A percentile compares a stretch with the other conserved stretches of the same genome.
phyloP scores from a whole-genome alignment of 2,888 invertebrate genomes.

The Beris morrisii region DNA sequence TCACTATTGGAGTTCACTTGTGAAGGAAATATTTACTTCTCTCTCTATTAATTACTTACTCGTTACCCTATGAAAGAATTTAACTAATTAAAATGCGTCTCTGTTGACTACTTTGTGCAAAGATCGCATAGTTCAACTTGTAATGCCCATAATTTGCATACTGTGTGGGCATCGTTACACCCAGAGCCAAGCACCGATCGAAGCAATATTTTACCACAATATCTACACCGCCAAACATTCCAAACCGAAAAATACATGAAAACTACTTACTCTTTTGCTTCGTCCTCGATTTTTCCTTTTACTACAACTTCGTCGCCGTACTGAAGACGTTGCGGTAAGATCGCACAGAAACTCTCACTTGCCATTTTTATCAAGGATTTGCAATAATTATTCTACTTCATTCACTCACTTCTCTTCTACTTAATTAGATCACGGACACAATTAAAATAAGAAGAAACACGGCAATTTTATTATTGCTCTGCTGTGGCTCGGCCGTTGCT shows the following conservation, averaged over 20 bases:
- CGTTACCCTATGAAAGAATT: no score
- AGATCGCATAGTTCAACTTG: no score
- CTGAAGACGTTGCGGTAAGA: slow-evolving; percentile 46
- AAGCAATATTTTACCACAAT: no score
- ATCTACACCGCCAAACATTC: no score
- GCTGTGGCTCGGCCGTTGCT: slow-evolving; percentile 26
- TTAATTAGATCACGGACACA: slow-evolving; percentile 8
- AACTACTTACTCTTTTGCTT: slow-evolving; percentile 50
- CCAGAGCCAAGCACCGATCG: no score
- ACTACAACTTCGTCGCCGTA: slow-evolving; percentile 47
- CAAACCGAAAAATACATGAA: neutral
- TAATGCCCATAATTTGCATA: no score
- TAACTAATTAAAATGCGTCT: no score
- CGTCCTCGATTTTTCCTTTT: slow-evolving; percentile 46
- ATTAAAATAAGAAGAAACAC: neutral
- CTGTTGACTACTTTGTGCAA: no score
- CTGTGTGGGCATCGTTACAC: no score
- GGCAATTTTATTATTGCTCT: neutral
- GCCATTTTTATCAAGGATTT: slow-evolving; percentile 2
- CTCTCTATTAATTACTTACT: no score
- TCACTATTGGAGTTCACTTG: no score
- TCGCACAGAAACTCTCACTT: slow-evolving; percentile 42
- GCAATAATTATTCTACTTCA: neutral
- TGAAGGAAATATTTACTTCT: no score
- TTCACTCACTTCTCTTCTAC: neutral